These are phyloP conservation scores for Andricus quercusramuli DNA, from an alignment of 2,888 invertebrate genomes.

Conservation along the genomic window DNA sequence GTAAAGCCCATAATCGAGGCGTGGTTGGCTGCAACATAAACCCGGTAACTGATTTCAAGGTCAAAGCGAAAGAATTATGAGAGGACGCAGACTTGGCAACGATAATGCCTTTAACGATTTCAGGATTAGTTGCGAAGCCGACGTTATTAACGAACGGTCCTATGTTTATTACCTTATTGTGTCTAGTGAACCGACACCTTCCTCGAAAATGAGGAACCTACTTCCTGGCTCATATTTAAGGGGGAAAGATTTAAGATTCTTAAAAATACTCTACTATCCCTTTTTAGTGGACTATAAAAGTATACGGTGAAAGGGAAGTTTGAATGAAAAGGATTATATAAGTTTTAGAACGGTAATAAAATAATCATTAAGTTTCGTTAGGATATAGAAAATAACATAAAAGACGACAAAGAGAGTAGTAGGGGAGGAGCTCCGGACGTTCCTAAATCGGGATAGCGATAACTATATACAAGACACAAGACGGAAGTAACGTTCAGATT, in stretches of 20 bases:
- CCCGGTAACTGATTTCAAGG: conserved; percentile 31
- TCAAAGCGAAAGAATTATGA: conserved; percentile 24
- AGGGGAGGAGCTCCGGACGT: conserved; percentile 11
- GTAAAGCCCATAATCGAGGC: too few species aligned
- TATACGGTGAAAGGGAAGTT: too few species aligned
- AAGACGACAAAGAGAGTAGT: neutral
- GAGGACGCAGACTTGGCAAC: conserved; percentile 38
- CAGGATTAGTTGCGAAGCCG: conserved; percentile 3
- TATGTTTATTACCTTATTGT: neutral
- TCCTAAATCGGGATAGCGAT: conserved; percentile 34
- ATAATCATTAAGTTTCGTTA: too few species aligned
- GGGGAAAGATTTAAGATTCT: too few species aligned
- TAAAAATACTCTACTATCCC: too few species aligned
- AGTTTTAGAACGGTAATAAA: too few species aligned
- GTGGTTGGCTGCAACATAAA: conserved; percentile 14
- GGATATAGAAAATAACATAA: neutral
- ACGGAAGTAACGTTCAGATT: conserved; percentile 62
- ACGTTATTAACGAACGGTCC: neutral
- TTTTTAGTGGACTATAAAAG: too few species aligned
- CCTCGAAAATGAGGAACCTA: neutral
- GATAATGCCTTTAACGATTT: conserved; percentile 26
- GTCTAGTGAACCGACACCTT: neutral
- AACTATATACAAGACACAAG: conserved; percentile 48
- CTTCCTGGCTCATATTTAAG: neutral
- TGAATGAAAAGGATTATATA: too few species aligned